Evolutionary conservation across 2,888 invertebrate genomes (phyloP), one percentile per base, ranked within the genome.

Genomic region (Strigamia maritima): DNA sequence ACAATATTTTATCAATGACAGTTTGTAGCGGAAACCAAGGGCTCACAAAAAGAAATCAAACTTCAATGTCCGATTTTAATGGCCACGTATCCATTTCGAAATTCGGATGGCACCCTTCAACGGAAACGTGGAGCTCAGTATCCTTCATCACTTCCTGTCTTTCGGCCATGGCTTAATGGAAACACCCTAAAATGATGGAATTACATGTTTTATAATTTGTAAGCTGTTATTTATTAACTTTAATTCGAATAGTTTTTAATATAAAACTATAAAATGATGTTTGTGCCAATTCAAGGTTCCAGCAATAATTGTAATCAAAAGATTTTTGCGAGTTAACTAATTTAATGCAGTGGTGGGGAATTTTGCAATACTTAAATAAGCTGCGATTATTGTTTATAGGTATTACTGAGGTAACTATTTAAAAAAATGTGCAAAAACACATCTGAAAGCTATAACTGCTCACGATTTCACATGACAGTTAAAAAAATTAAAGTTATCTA

Each of bases 1-100:
- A 44, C 14, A 70, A n/a, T 70, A 3, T 70, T 28, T 35, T 16
- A 16, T 76, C 40, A 1, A 38, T 35, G 22, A 44, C 87, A 94
- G 94, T 95, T 96, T 86, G 92, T 94, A 83, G 92, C 96, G 84
- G 93, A 93, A 85, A 95, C 96, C 80, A 95, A 94, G 87, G 94
- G 94, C 83, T 88, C 95, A 84, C 95, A 95, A 85, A 95, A 95
- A 86, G 93, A 94, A 85, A 92, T 96, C 78, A 95, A 95, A 86
- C 89, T 97, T 3, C 96, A 96, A 86, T 89, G 96, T 84, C 96
- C 96, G 14, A 94, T 97, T 81, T 90, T 95, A 84, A 89, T 97
- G 87, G 96, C 95, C 31, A 96, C 96, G 16, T 97, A 96, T 87
- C 96, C 96, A 0, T 90, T 95, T 85, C 88, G 92, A 80, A 85